These are phyloP conservation scores for Platerodrilus igneus DNA, from an alignment of 2,888 invertebrate genomes.

Conservation along the genomic window DNA sequence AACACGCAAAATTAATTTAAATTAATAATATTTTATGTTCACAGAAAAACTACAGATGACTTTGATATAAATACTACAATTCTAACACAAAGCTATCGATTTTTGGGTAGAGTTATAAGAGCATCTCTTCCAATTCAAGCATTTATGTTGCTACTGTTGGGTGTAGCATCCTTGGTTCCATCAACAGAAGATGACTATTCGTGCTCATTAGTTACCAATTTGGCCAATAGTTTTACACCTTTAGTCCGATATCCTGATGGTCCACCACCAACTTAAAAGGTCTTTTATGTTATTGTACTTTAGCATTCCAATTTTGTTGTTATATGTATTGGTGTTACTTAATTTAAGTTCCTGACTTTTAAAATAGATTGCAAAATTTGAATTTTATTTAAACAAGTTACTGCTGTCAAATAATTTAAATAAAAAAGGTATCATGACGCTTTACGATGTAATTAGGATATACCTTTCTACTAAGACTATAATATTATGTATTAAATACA, in stretches of 20 bases:
- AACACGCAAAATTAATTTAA: too few relatives aligned
- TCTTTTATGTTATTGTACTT: constrained; percentile 15
- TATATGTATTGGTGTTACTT: constrained; percentile 23
- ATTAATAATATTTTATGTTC: constrained; percentile 35
- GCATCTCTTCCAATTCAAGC: constrained; percentile 94
- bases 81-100: constrained; percentile 71
- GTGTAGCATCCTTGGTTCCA: constrained; percentile 89
- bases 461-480: constrained; percentile 15
- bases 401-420: constrained; percentile 9
- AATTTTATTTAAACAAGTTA: too few relatives aligned
- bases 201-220: constrained; percentile 79
- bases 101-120: constrained; percentile 84
- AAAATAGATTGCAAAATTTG: too few relatives aligned
- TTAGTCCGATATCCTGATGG: constrained; percentile 88
- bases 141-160: constrained; percentile 85
- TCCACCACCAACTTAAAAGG: constrained; percentile 80
- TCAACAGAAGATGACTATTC: constrained; percentile 81
- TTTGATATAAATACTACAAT: constrained; percentile 57
- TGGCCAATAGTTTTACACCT: constrained; percentile 80
- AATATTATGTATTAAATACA: constrained; percentile 14
- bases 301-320: constrained; percentile 20
- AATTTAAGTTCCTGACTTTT: constrained; percentile 23
- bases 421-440: constrained; percentile 7
- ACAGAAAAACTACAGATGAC: constrained; percentile 52
- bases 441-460: constrained; percentile 8